Evolutionary conservation across 2,888 invertebrate species (phyloP), one percentile per base, ranked within the genome.

Genomic region (Torymus auratus): DNA sequence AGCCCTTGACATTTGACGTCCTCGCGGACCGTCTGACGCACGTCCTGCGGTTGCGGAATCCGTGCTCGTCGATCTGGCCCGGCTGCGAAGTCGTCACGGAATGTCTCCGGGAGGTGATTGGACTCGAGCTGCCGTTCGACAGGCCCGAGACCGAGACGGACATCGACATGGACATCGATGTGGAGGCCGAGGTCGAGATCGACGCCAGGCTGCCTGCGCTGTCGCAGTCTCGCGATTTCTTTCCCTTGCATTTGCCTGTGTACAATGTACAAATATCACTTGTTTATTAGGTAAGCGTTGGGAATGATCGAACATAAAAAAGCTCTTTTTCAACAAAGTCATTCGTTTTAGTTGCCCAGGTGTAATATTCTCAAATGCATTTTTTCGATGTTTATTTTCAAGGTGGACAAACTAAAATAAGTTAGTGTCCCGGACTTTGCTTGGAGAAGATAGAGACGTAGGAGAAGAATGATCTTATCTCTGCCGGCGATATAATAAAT

Each of bases 1-100:
- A 91, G 78, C 92, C 93, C 87, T 93, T 93, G 62, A 93, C 88
- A 81, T 93, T 94, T 81, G 92, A 94, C 84, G 94, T 93, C 84
- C 96, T 92, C 0, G 96, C 96, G 0, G 97, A 97, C 81, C 96
- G 93, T 86, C 97, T 92, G 2, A 94, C 93, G 61, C 95, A 95
- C 7, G 95, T 94, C 88, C 95, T 94, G 85, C 97, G 93, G 80
- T 94, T 94, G 86, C 95, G 96, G 88, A 96, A 95, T 20, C 94
- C 93, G 80, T 93, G 89, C 83, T 95, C 94, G 85, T 95, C 94
- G 23, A 93, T 91, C 85, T 93, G 93, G 72, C 93, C 94, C 20
- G 93, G 92, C 86, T 94, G 94, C 65, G 93, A 92, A 83, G 95
- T 94, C 85, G 95, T 95, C 58, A 95, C 94, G 81, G 96, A 96